These are phyloP conservation scores for Periphyllus acericola DNA, from an alignment of 2,888 invertebrate genomes.

Conservation along the genomic window DNA sequence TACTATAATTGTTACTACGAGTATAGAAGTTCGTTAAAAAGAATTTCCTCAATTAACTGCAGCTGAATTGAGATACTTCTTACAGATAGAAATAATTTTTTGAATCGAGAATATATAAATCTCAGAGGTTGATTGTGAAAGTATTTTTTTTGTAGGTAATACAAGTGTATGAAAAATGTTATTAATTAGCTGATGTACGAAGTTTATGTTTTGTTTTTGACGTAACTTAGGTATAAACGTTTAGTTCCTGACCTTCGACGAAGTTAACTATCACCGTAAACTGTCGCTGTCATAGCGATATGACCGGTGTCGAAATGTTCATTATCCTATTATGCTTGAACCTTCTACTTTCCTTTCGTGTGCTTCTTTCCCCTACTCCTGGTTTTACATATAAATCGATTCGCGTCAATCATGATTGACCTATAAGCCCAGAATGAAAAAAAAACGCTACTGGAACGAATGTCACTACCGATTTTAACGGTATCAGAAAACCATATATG, in stretches of 20 bases:
- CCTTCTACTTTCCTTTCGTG: slow-evolving; percentile 28
- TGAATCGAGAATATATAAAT: too few species aligned
- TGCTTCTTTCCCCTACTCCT: slow-evolving; percentile 11
- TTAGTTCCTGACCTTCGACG: slow-evolving; percentile 17
- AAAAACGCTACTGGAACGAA: slow-evolving; percentile 3
- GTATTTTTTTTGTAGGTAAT: too few species aligned
- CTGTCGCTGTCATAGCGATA: slow-evolving; percentile 55
- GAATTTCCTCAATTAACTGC: too few species aligned
- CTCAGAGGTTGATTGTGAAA: too few species aligned
- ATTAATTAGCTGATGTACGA: too few species aligned
- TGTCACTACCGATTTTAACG: slow-evolving; percentile 15
- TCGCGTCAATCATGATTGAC: slow-evolving; percentile 59
- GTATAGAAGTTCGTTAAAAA: too few species aligned
- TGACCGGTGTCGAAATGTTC: slow-evolving; percentile 53
- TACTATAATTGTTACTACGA: too few species aligned
- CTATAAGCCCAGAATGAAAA: slow-evolving; percentile 56
- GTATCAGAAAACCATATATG: neutral
- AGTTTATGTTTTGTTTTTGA: neutral
- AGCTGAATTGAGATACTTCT: too few species aligned
- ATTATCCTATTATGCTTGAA: slow-evolving; percentile 48
- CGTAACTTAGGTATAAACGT: neutral
- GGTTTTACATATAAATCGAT: slow-evolving; percentile 46
- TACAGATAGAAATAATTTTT: too few species aligned
- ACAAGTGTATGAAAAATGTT: too few species aligned
- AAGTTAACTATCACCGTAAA: slow-evolving; percentile 43